phyloP scores from a whole-genome alignment of 2,888 invertebrate genomes.

The Mystacides longicornis region DNA sequence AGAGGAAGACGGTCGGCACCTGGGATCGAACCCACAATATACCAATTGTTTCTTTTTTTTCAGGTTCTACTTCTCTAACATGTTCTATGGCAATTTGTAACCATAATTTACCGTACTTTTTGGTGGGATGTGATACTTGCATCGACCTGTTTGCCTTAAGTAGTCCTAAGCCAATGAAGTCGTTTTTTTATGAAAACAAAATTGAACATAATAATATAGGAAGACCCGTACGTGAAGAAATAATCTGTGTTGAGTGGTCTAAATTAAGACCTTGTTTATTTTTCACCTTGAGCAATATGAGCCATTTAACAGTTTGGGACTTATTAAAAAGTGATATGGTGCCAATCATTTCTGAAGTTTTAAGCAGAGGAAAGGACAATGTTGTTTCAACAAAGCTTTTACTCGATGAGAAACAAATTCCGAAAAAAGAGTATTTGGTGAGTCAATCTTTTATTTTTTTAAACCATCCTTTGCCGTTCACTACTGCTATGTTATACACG shows the following conservation, averaged over 20 bases:
- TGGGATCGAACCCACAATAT: too few species aligned
- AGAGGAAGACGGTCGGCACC: too few species aligned
- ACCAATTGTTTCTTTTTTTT: too few species aligned
- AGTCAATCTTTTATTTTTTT: too few species aligned
- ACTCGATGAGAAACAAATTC: neutral
- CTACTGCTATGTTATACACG: too few species aligned
- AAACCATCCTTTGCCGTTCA: too few species aligned
- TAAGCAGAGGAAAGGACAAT: neutral
- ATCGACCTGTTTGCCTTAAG: conserved; percentile 16
- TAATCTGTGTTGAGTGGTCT: conserved; percentile 16
- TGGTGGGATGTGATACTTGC: conserved; percentile 17
- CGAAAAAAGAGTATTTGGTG: neutral
- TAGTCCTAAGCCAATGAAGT: conserved; percentile 16
- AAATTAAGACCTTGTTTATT: conserved; percentile 18
- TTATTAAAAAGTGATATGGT: conserved; percentile 17
- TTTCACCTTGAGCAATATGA: conserved; percentile 12
- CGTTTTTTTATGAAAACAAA: conserved; percentile 9
- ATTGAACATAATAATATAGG: neutral
- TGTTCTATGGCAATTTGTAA: conserved; percentile 18
- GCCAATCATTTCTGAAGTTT: conserved; percentile 12
- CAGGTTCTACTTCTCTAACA: conserved; percentile 13
- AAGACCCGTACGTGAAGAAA: neutral
- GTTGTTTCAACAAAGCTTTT: neutral
- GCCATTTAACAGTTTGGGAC: conserved; percentile 17
- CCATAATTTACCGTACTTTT: conserved; percentile 16